Evolutionary conservation across 1,140 invertebrate species (phyloP), one percentile per base, ranked within the genome.

Genomic region (Steinernema feltiae): DNA sequence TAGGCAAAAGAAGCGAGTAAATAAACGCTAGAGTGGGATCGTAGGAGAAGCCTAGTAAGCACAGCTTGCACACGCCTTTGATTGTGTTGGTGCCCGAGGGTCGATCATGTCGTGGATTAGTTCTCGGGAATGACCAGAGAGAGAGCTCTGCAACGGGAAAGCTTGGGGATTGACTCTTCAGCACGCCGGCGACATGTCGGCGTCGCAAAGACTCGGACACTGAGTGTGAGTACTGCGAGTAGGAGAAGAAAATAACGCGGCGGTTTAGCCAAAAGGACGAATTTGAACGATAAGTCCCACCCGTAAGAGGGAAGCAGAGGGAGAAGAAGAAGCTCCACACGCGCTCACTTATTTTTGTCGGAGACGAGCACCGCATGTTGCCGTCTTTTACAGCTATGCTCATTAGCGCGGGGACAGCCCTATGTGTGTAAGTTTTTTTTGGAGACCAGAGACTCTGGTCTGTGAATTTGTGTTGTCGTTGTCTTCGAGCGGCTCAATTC

Each of bases 401-500:
- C 53, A 63, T 63, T 63, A 63, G 53, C 24, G n/a, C n/a, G n/a
- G 15, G 53, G 24, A 27, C 53, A 63, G 53, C 12, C 31, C 21
- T 27, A 24, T 32, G n/a, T 27, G 1, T n/a, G n/a, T n/a, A n/a
- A n/a, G n/a, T n/a, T n/a, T n/a, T n/a, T n/a, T n/a, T n/a, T n/a
- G n/a, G n/a, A n/a, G n/a, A n/a, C n/a, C n/a, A n/a, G n/a, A n/a
- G n/a, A n/a, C n/a, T n/a, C n/a, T n/a, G n/a, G n/a, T n/a, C n/a
- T n/a, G 69, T 70, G 29, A 48, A 75, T 69, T 69, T 69, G 69
- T 71, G 69, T 12, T 48, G 73, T 27, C 48, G n/a, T n/a, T n/a
- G n/a, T n/a, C 41, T 69, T 53, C 73, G 30, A 69, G 69, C 32
- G 48, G 69, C 32, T 32, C 69, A 30, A 29, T 75, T 69, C 48